These are phyloP conservation scores for Diadophis punctatus DNA, from an alignment of 2,113 vertebrate species.

Conservation along the genomic window DNA sequence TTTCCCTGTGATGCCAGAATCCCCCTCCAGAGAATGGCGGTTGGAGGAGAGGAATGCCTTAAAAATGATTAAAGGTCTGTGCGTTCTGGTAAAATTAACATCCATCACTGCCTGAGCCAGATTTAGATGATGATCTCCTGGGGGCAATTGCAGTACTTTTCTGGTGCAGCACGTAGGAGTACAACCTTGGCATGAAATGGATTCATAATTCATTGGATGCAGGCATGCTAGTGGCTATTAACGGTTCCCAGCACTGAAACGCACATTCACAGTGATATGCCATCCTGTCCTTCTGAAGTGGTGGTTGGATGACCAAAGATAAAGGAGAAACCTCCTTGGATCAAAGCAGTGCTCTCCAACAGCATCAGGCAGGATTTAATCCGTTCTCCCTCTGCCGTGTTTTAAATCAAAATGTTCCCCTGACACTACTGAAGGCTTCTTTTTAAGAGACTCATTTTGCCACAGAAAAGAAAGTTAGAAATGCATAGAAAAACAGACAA, in stretches of 20 bases:
- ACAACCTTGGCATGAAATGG: background rate
- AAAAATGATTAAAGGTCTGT: background rate
- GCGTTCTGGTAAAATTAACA: fast-evolving
- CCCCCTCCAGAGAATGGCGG: background rate
- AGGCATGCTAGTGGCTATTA: background rate
- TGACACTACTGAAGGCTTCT: background rate
- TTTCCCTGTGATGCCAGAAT: background rate
- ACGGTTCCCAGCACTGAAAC: background rate
- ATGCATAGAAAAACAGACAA: background rate
- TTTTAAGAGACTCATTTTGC: background rate
- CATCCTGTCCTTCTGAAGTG: background rate
- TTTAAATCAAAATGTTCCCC: background rate
- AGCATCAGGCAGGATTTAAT: background rate
- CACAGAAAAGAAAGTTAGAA: background rate
- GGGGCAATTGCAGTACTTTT: background rate
- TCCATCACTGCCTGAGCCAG: background rate
- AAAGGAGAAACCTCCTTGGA: background rate
- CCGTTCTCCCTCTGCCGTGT: background rate
- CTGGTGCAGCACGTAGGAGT: background rate
- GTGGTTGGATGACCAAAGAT: background rate
- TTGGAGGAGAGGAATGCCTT: background rate
- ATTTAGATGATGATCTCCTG: constrained; percentile 8
- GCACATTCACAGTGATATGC: background rate
- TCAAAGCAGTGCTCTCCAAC: background rate
- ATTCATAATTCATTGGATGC: background rate